These are phyloP conservation scores for Myotis yumanensis DNA, from an alignment of 2,113 vertebrate species.

Conservation along the genomic window DNA sequence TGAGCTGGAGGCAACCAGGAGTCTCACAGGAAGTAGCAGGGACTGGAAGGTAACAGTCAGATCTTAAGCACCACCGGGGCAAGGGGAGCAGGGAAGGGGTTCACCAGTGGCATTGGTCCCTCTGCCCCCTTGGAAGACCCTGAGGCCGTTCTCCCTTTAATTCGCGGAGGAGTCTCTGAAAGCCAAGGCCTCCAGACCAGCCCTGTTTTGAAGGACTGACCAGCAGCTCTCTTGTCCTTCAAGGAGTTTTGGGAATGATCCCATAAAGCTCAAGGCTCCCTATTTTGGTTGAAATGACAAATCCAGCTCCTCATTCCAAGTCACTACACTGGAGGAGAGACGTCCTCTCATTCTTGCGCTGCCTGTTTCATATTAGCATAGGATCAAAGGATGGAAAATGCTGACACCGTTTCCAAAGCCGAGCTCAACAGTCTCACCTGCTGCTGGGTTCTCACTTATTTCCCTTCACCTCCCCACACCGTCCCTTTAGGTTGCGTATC, in stretches of 20 bases:
- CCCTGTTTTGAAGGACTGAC: not conserved
- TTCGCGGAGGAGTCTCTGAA: not conserved
- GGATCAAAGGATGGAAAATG: not conserved
- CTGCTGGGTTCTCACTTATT: not conserved
- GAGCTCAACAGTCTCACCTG: not conserved
- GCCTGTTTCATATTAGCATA: not conserved
- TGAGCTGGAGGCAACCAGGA: not conserved
- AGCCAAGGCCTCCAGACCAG: not conserved
- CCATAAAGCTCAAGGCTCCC: not conserved
- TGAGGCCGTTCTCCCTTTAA: not conserved
- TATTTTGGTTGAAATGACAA: not conserved
- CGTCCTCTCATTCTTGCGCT: not conserved
- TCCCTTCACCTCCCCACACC: not conserved
- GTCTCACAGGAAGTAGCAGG: not conserved
- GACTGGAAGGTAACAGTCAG: not conserved
- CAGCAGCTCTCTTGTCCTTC: not conserved
- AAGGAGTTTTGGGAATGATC: not conserved
- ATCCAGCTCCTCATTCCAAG: not conserved
- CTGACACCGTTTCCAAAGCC: not conserved
- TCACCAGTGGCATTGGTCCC: not conserved
- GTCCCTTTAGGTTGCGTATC: not conserved
- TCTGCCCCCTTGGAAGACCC: slow-evolving; percentile 1
- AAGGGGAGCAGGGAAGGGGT: not conserved
- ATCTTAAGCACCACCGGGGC: not conserved
- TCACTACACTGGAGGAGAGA: slow-evolving; percentile 42